A percentile compares a stretch with the other conserved stretches of the same genome.
Conservation (phyloP, 2,113 vertebrate genomes). For the Carassius auratus region DNA sequence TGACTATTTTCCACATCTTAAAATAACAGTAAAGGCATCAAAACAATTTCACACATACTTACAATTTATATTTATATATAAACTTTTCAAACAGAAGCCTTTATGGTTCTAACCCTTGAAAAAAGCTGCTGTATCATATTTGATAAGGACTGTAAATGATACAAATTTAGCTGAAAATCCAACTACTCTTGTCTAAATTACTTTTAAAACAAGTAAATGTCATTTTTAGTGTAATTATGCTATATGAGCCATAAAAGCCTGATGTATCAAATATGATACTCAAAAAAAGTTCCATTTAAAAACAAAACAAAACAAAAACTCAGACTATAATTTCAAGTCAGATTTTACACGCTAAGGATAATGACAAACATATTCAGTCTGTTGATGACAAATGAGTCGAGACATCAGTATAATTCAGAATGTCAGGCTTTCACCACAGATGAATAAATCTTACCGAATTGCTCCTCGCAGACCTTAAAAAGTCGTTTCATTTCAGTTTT, state of each 20-base stretch:
- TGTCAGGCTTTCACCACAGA: not conserved
- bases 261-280: not conserved
- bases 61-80: not conserved
- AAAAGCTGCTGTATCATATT: not conserved
- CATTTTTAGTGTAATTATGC: not conserved
- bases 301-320: no score
- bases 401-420: not conserved
- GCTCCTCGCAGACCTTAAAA: not conserved
- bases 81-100: not conserved
- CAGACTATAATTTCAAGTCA: no score
- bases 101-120: not conserved
- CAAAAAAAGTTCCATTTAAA: not conserved
- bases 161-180: no score
- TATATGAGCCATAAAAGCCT: not conserved
- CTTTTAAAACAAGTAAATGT: not conserved
- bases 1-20: not conserved
- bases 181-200: no score
- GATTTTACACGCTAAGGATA: not conserved
- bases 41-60: not conserved
- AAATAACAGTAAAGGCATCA: not conserved
- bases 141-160: not conserved
- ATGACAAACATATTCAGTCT: not conserved
- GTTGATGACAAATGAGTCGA: not conserved
- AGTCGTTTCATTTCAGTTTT: constrained; percentile 49
- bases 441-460: not conserved